Percentiles rank a stretch among this genome's conserved stretches.
Evolutionary conservation across 2,797 vertebrate species (phyloP).

Genomic region (Melanotaenia trifasciata): DNA sequence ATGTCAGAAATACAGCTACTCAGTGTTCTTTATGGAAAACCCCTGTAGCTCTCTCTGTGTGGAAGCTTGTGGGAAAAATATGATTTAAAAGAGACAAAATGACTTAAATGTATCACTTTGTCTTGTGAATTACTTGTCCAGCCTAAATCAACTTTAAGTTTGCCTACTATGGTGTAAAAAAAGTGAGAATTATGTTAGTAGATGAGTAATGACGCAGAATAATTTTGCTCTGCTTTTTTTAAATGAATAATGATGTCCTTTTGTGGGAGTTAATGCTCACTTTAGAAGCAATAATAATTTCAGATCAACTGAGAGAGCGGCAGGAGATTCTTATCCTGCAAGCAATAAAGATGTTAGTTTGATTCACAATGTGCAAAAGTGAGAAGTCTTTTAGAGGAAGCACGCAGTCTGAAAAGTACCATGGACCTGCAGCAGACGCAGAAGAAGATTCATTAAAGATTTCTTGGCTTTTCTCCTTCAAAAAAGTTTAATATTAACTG

Average conservation of each 20-base stretch:
- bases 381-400: constrained; percentile 13
- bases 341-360: constrained; percentile 37
- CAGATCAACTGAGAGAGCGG: constrained; percentile 61
- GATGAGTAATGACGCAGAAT: constrained; percentile 64
- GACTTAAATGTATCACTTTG: constrained; percentile 15
- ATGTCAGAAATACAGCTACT: constrained; percentile 12
- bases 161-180: constrained; percentile 53
- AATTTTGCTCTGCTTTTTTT: constrained; percentile 44
- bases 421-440: neutral
- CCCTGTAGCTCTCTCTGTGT: constrained; percentile 20
- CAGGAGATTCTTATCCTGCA: constrained; percentile 35
- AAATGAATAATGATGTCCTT: constrained; percentile 67
- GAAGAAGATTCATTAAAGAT: neutral
- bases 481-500: neutral
- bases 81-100: neutral
- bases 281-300: constrained; percentile 58
- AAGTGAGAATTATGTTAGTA: constrained; percentile 43
- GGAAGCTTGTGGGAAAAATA: constrained; percentile 15
- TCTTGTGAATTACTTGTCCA: constrained; percentile 49
- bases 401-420: neutral
- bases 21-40: constrained; percentile 29
- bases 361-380: constrained; percentile 44
- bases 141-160: constrained; percentile 41
- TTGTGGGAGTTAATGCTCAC: constrained; percentile 50
- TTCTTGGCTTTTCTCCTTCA: neutral